A percentile compares a stretch with the other conserved stretches of the same genome.
Conservation (phyloP, 2,113 vertebrate species). For the Syngnathus typhle region DNA sequence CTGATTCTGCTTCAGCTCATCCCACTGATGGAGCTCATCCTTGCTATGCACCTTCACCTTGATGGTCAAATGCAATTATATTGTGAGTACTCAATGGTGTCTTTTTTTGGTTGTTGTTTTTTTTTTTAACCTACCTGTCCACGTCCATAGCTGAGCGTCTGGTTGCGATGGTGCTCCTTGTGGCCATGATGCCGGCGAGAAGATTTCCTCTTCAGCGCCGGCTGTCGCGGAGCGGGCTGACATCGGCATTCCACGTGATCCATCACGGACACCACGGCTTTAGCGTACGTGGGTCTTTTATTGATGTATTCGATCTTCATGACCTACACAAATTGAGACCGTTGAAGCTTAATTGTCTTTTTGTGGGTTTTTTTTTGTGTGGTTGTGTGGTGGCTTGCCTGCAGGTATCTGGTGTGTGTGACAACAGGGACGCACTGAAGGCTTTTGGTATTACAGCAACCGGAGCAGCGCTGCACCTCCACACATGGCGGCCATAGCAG, state of each 20-base stretch:
- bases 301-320: slow-evolving; percentile 87
- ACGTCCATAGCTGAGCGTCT: slow-evolving; percentile 41
- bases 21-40: slow-evolving; percentile 68
- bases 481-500: slow-evolving; percentile 92
- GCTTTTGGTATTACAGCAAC: slow-evolving; percentile 90
- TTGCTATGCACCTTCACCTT: slow-evolving; percentile 63
- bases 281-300: slow-evolving; percentile 77
- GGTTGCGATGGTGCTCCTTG: slow-evolving; percentile 51
- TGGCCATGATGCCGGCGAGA: slow-evolving; percentile 44
- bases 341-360: background rate
- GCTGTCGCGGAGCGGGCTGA: slow-evolving; percentile 59
- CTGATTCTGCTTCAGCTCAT: slow-evolving; percentile 73
- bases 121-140: slow-evolving; percentile 29
- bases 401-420: slow-evolving; percentile 78
- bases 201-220: slow-evolving; percentile 50
- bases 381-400: slow-evolving; percentile 47
- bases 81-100: background rate
- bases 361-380: too few relatives aligned
- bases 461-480: slow-evolving; percentile 94
- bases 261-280: slow-evolving; percentile 83
- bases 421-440: slow-evolving; percentile 81
- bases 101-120: background rate
- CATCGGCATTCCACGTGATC: slow-evolving; percentile 93
- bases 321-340: slow-evolving; percentile 69
- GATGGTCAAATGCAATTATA: background rate